Base-by-base conservation (phyloP, 64 coral and sea anemone genomes). In the Cladopsammia gracilis region DNA sequence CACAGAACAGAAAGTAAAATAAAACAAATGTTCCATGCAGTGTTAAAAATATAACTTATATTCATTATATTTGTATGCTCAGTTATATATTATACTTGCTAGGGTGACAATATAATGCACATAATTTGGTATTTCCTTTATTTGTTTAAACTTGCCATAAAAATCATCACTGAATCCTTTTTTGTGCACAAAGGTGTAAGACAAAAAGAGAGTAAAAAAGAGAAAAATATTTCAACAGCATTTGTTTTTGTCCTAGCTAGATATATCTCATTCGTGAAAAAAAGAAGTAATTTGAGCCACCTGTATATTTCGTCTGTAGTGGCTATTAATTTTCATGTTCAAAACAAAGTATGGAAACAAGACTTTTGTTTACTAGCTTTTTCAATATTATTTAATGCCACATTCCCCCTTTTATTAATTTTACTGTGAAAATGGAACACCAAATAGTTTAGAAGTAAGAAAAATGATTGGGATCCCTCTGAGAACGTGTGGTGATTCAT, bases 321-420 rank as follows among this genome's bases (percentile, higher is more conserved):
- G 77, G 4, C 56, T 13, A 80, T 80, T 80, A 84, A 84, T 68
- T 84, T 84, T 20, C 42, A 48, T 67, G 80, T 52, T 9, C 62
- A n/a, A 22, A 22, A 82, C 34, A 49, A 22, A 24, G 50, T 48
- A 5, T 48, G 20, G 80, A 62, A 67, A 67, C 10, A 18, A 84
- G 44, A 22, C 7, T 48, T 82, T 60, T 84, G 80, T 68, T 84
- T 84, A 84, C 80, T 1, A 84, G 62, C 44, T 46, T 84, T 84
- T 77, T 46, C 46, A 24, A 67, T 50, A 46, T 64, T 34, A 34
- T 49, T 56, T 43, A 48, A 7, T 71, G 46, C 18, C 20, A 48
- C 44, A 51, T 23, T 51, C 67, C 62, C 10, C 18, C 62, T 49
- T 22, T 49, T 11, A 67, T 67, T 64, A 15, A 18, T 48, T 51